Base-by-base conservation (phyloP, 2,113 vertebrate species). In the Macquaria ambigua region DNA sequence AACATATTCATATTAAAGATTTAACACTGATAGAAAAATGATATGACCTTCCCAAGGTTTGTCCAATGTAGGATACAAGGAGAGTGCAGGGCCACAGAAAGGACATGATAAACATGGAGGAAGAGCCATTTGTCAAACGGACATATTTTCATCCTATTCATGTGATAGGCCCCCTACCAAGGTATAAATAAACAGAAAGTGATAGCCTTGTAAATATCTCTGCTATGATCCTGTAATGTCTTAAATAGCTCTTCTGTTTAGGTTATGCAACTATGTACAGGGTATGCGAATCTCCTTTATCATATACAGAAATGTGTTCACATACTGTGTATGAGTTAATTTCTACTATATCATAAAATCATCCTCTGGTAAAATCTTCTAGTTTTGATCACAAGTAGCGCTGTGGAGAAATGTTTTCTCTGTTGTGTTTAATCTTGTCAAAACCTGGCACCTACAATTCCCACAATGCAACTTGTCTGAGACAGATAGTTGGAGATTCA, bases 141-240 rank as follows among this genome's bases (percentile, higher is more conserved):
- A 74, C 66, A 71, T 82, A 87, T 87, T 77, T 82, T 61, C 77
- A 84, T 87, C 67, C 73, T 74, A 79, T 87, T 62, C 69, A 85
- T 66, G 73, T 55, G 77, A 87, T 74, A 61, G 74, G 21, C 43
- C 62, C 28, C 77, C 25, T 67, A 52, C 66, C 56, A 58, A 53
- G 73, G 81, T 90, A 90, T 84, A 90, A 93, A 93, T 93, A 94
- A 87, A 91, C 76, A 77, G 61, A 87, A 88, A 71, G 53, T 62
- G 81, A 93, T 90, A 88, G 82, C 86, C 86, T 90, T 83, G 81
- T 83, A 91, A 90, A 93, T 87, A 90, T 77, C 87, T 79, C 61
- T 41, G 59, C 79, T 69, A 56, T 74, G 70, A 76, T 37, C 85
- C 72, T 80, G 50, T 37, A 63, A 81, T 59, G 83, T 85, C 82